Base-by-base conservation (phyloP, 2,888 invertebrate genomes). In the Apodemia mormo region DNA sequence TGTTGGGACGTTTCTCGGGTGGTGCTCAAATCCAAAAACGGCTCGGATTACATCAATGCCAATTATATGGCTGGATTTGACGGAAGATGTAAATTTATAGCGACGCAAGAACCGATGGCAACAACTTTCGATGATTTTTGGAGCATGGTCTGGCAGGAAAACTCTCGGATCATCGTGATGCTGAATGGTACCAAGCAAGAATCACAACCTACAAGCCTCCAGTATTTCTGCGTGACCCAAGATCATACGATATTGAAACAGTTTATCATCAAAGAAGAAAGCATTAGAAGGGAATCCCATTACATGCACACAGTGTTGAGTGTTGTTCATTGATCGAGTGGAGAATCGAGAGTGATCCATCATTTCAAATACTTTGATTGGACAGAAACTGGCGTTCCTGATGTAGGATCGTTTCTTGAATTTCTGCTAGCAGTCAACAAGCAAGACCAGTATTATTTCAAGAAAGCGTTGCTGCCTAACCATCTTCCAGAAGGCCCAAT, bases 381-480 rank as follows among this genome's bases (percentile, higher is more conserved):
- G 61, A 2, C 33, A 61, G 61, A 61, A 58, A 58, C 22, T 58
- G 58, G 30, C 58, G 58, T 30, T 58, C 14, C 22, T 58, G 30
- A 58, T 58, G 58, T 29, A 69, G 37, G 37, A 69, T 65, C 29
- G 65, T 65, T 69, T 64, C 69, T 69, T 52, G 64, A 69, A 9
- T 69, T 69, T 14, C 65, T 65, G 69, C 69, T 69, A 65, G 49
- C 49, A 4, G 65, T 69, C 69, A 69, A 69, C 52, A 69, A 64
- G 69, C 69, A 69, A 64, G 64, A 69, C 65, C 65, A 69, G 69
- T 43, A 64, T 30, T 65, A 69, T 65, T 69, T 69, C 9, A 69
- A 49, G 61, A 2, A 49, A 69, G 65, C 69, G n/a, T n/a, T n/a
- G n/a, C n/a, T n/a, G n/a, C n/a, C n/a, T n/a, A 54, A 5, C 33